Conservation (phyloP, 2,113 vertebrate genomes). For the Neogobius melanostomus region DNA sequence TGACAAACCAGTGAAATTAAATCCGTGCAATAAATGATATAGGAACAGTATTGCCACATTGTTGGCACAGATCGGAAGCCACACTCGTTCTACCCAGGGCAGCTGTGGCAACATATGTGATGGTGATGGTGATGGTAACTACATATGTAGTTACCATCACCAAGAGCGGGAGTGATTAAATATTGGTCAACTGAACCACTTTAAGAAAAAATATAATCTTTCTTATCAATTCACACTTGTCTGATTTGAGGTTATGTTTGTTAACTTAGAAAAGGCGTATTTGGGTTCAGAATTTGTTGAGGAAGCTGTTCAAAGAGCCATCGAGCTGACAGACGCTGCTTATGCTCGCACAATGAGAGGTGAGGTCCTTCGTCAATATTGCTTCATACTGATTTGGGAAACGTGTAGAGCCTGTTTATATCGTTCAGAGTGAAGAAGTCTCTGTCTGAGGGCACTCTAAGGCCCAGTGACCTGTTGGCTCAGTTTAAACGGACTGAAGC, state of each 20-base stretch:
- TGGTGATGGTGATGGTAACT: no score
- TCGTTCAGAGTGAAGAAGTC: conserved; percentile 71
- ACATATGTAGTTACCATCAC: no score
- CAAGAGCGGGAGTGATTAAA: no score
- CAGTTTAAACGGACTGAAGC: conserved; percentile 78
- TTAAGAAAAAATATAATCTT: no score
- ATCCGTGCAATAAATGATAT: background rate
- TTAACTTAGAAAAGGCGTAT: conserved; percentile 42
- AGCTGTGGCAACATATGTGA: no score
- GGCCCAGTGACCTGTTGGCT: conserved; percentile 78
- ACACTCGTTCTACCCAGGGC: no score
- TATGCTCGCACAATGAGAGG: conserved; percentile 75
- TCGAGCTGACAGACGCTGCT: conserved; percentile 72
- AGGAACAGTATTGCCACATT: background rate
- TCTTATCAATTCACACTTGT: no score
- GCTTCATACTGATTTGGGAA: background rate
- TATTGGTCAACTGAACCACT: no score
- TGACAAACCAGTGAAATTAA: background rate
- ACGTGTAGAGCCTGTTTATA: background rate
- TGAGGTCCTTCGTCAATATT: conserved; percentile 22
- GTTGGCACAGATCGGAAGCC: no score
- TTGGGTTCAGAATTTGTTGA: conserved; percentile 66
- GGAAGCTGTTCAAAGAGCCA: conserved; percentile 72
- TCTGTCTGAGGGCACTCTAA: conserved; percentile 69
- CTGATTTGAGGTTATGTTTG: no score